Conservation (phyloP, 2,113 vertebrate genomes). For the Cynoglossus semilaevis region DNA sequence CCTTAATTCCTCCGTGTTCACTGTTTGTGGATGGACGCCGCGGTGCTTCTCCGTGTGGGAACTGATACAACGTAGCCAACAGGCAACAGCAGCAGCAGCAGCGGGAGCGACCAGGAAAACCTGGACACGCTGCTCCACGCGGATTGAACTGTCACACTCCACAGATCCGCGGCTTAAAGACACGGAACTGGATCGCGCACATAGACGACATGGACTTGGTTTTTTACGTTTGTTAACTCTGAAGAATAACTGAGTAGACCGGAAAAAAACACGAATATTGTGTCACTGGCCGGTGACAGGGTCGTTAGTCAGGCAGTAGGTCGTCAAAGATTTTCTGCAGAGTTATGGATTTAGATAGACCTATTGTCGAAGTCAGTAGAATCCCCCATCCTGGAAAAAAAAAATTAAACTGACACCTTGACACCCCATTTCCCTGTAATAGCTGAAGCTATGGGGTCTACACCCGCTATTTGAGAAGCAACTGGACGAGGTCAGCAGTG, state of each 20-base stretch:
- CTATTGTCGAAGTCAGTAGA: too few species aligned
- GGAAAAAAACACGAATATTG: slow-evolving; percentile 6
- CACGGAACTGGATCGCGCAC: slow-evolving; percentile 57
- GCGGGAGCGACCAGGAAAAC: slow-evolving; percentile 64
- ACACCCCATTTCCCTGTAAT: too few species aligned
- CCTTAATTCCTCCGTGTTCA: slow-evolving; percentile 65
- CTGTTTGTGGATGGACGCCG: slow-evolving; percentile 51
- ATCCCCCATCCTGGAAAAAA: too few species aligned
- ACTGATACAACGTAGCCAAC: slow-evolving; percentile 79
- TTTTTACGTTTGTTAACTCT: neutral
- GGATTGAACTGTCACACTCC: slow-evolving; percentile 60
- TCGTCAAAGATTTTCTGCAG: too few species aligned
- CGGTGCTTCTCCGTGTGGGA: slow-evolving; percentile 66
- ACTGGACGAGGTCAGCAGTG: too few species aligned
- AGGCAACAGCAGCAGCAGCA: slow-evolving; percentile 62
- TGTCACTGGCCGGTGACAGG: too few species aligned
- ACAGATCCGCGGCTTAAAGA: slow-evolving; percentile 35
- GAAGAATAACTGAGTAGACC: too few species aligned
- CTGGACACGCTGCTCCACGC: slow-evolving; percentile 52
- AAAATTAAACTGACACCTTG: too few species aligned
- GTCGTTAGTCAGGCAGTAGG: too few species aligned
- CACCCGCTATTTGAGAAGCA: too few species aligned
- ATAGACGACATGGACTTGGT: slow-evolving; percentile 17
- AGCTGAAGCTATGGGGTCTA: too few species aligned
- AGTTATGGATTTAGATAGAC: too few species aligned